Evolutionary conservation across 2,888 invertebrate genomes (phyloP), one percentile per base, ranked within the genome.

Genomic region (Nephrotoma guestfalica): DNA sequence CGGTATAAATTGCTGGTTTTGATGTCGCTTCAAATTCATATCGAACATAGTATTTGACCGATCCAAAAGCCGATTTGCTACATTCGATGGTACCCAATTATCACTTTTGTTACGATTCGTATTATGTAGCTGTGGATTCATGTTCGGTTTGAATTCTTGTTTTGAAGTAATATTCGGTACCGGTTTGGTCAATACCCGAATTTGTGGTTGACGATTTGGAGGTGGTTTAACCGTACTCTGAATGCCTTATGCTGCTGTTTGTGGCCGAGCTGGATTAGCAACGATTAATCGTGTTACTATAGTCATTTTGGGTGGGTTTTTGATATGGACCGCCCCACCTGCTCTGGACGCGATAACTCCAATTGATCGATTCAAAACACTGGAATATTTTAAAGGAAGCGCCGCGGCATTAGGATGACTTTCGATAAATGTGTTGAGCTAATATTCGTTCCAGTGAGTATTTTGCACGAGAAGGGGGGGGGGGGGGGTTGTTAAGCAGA

Each of bases 11-110:
- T 18, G 40, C n/a, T 18, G 6, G 7, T 40, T 30, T 86, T 86
- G 18, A 85, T 86, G 6, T 45, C 18, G 85, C 11, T 86, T 5
- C 86, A 89, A 86, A 89, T 90, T 83, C 88, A 91, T 91, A 87
- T 92, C 92, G 86, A 92, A 89, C 91, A 91, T 91, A 0, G 92
- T 92, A 47, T 90, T 89, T 0, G 92, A 92, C 4, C 92, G 89
- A 3, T 90, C 90, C 0, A 91, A 90, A 2, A 92, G 87, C 0
- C 91, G 88, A 6, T 90, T 88, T 5, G 90, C 90, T 40, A 90
- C 89, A 89, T 91, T 90, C 0, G 88, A 89, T 6, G 91, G 90
- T 0, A 90, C 88, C 86, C 90, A 89, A 47, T 87, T 86, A 18
- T 88, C 87, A 1, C 89, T 88, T 6, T 89, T 89, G 41, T 57